phyloP scores from a whole-genome alignment of 2,888 invertebrate genomes.

The Graphium colonna region DNA sequence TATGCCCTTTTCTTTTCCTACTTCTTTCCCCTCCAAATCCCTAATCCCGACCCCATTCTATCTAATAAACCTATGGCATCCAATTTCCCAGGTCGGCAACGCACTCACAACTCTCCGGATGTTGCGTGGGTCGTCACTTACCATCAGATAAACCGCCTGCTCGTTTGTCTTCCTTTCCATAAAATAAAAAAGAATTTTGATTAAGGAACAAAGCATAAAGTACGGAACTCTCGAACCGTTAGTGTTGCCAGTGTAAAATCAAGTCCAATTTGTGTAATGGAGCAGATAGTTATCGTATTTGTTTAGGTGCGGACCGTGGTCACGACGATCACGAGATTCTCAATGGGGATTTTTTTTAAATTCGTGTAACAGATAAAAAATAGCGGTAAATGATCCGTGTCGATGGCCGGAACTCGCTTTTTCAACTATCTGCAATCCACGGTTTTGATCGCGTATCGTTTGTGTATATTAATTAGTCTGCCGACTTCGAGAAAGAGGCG shows the following conservation, averaged over 20 bases:
- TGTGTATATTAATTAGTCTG: neutral
- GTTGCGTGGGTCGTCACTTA: too few species aligned
- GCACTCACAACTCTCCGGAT: too few species aligned
- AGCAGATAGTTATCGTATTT: constrained; percentile 8
- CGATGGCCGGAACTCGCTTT: neutral
- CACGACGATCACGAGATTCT: constrained; percentile 3
- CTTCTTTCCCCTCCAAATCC: too few species aligned
- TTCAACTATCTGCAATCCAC: neutral
- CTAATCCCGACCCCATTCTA: too few species aligned
- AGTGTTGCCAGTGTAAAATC: constrained; percentile 14
- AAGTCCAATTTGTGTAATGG: constrained; percentile 26
- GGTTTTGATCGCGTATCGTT: neutral
- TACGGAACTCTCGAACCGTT: constrained; percentile 12
- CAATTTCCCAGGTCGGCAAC: too few species aligned
- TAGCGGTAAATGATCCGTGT: neutral
- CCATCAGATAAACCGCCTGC: too few species aligned
- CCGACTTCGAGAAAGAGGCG: neutral
- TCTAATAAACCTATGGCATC: too few species aligned
- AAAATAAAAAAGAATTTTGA: neutral
- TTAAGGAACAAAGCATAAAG: neutral
- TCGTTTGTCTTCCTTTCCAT: too few species aligned
- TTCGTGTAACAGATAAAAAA: neutral
- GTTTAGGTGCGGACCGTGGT: constrained; percentile 2
- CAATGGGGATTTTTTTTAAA: neutral
- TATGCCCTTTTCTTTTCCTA: too few species aligned